Conservation (phyloP, 1,140 invertebrate genomes). For the Brevipalpus yothersi region DNA sequence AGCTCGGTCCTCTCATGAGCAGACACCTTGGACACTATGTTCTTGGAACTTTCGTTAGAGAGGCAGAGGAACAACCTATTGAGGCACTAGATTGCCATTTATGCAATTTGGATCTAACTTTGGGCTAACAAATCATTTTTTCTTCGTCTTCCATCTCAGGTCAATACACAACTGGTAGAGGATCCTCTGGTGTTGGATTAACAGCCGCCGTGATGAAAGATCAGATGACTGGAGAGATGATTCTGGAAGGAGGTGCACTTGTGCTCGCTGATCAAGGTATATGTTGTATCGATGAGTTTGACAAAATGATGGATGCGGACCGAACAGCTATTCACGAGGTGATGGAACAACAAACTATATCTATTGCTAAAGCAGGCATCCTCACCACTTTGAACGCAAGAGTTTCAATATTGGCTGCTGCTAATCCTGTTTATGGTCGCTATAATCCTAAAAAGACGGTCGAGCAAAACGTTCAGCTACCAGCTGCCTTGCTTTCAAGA, state of each 20-base stretch:
- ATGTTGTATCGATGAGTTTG: conserved; percentile 99
- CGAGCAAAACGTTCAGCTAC: conserved; percentile 92
- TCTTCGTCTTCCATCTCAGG: conserved; percentile 18
- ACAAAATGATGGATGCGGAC: conserved; percentile 93
- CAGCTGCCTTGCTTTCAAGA: conserved; percentile 86
- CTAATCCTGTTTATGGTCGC: conserved; percentile 91
- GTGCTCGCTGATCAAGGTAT: conserved; percentile 90
- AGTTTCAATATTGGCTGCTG: conserved; percentile 89
- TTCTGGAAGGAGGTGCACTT: conserved; percentile 86
- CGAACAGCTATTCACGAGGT: conserved; percentile 96
- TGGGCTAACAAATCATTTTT: neutral
- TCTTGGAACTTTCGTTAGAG: neutral
- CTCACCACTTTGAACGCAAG: conserved; percentile 91
- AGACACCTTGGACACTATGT: neutral
- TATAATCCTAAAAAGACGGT: conserved; percentile 87
- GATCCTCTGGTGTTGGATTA: conserved; percentile 88
- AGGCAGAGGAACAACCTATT: too few relatives aligned
- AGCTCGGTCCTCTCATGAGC: too few relatives aligned
- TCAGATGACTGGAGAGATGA: conserved; percentile 88
- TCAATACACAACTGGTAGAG: conserved; percentile 89
- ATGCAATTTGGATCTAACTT: neutral
- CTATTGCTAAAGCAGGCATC: conserved; percentile 97
- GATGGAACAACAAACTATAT: conserved; percentile 99
- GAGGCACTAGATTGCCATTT: neutral
- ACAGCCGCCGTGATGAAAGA: conserved; percentile 97